A percentile compares a stretch with the other conserved stretches of the same genome.
phyloP scores from a whole-genome alignment of 2,888 invertebrate genomes.

The Pseudococcus viburni region DNA sequence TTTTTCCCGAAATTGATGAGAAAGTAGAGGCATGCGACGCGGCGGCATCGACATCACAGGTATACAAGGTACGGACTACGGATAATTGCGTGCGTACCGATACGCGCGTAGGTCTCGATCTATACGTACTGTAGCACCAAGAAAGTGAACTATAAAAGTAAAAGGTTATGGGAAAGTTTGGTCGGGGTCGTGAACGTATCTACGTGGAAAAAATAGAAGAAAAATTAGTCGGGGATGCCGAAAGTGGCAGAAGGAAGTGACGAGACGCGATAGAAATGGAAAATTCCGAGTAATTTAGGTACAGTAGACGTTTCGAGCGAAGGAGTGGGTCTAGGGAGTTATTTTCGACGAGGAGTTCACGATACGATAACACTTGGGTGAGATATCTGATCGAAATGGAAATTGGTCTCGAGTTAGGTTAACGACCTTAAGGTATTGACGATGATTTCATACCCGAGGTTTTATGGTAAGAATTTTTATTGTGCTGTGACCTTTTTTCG shows the following conservation, averaged over 20 bases:
- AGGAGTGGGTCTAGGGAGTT: not conserved
- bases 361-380: no score
- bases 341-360: not conserved
- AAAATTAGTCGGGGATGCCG: not conserved
- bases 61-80: not conserved
- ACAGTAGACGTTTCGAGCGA: no score
- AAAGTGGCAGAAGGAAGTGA: not conserved
- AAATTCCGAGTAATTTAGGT: not conserved
- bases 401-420: not conserved
- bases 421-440: not conserved
- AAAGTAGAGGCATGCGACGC: not conserved
- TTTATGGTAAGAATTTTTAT: no score
- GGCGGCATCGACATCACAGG: not conserved
- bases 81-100: not conserved
- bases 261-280: not conserved
- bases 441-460: no score
- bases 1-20: conserved; percentile 25
- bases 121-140: not conserved
- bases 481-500: no score
- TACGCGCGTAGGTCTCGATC: not conserved
- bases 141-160: conserved; percentile 1
- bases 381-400: not conserved
- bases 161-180: not conserved
- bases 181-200: not conserved
- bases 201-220: not conserved